Base-by-base conservation (phyloP, 2,113 vertebrate species). In the Mandrillus leucophaeus region DNA sequence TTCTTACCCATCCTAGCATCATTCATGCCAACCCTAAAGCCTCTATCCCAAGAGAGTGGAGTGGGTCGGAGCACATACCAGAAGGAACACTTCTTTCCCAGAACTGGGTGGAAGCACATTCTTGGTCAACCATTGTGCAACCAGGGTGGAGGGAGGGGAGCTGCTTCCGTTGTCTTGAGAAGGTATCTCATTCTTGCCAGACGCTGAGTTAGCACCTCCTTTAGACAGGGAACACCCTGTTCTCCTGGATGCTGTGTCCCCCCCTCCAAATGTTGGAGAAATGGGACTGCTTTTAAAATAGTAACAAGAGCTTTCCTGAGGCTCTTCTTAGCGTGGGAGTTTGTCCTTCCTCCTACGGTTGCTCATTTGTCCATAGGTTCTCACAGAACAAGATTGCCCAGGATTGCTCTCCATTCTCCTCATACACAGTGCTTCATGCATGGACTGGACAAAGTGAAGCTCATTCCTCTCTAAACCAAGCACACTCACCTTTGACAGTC, bases 21-120 rank as follows among this genome's bases (percentile, higher is more conserved):
- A 30, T 55, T 81, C 45, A 18, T 14, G 55, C 25, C 57, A 82
- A 81, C 18, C 25, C 48, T 45, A 81, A 40, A 38, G n/a, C 80
- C 76, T 91, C 68, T 73, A 32, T 55, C 64, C 55, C 25, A 22
- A 79, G n/a, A 75, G 6, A 55, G 18, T 0, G 85, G 45, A 45
- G 25, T 79, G 75, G 50, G 50, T 78, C 92, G 35, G 75, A 57
- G 59, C 32, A 55, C 38, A 1, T 59, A 25, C 92, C 86, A 93
- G 52, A 93, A 78, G 78, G 50, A 86, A 75, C 9, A 10, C 55
- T 78, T 78, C 50, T 92, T 98, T 98, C 98, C 97, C 95, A 97
- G 94, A 98, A 97, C 68, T 92, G 94, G 97, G 98, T 96, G 97
- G 97, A 87, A 97, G 40, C 95, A 75, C 95, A 75, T 97, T 96